These are phyloP conservation scores for Nudaria mundana DNA, from an alignment of 2,888 invertebrate genomes.

Conservation along the genomic window DNA sequence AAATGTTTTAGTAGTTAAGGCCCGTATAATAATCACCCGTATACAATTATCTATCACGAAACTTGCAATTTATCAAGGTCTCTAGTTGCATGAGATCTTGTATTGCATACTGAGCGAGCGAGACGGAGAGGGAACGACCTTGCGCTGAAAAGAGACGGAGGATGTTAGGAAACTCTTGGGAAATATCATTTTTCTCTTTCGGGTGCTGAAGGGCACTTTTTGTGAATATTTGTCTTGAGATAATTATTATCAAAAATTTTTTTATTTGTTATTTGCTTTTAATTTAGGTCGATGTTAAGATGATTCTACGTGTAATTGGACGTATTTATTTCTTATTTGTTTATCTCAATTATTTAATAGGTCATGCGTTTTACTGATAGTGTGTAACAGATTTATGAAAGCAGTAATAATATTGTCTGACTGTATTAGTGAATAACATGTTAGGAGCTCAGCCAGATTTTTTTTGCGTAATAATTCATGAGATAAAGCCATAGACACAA, in stretches of 20 bases:
- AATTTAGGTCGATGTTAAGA: conserved; percentile 62
- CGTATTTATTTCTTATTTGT: conserved; percentile 21
- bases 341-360: conserved; percentile 26
- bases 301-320: conserved; percentile 32
- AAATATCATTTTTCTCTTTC: conserved; percentile 77
- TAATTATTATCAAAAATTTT: conserved; percentile 39
- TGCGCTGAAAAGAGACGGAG: conserved; percentile 63
- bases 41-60: conserved; percentile 79
- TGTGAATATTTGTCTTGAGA: conserved; percentile 57
- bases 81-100: conserved; percentile 76
- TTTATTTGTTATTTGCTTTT: conserved; percentile 48
- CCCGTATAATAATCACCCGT: conserved; percentile 70
- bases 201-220: conserved; percentile 75
- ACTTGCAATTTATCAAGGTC: conserved; percentile 79
- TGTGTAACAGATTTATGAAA: conserved; percentile 6
- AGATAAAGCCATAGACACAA: too few species aligned
- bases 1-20: conserved; percentile 44
- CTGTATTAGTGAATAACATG: too few species aligned
- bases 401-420: conserved; percentile 4
- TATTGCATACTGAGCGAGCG: conserved; percentile 74
- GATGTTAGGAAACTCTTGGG: conserved; percentile 77
- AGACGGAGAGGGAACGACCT: conserved; percentile 59
- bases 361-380: conserved; percentile 25
- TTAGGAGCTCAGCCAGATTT: too few species aligned
- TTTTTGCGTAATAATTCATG: too few species aligned